Base-by-base conservation (phyloP, 2,113 vertebrate species). In the Cyanoderma ruficeps region DNA sequence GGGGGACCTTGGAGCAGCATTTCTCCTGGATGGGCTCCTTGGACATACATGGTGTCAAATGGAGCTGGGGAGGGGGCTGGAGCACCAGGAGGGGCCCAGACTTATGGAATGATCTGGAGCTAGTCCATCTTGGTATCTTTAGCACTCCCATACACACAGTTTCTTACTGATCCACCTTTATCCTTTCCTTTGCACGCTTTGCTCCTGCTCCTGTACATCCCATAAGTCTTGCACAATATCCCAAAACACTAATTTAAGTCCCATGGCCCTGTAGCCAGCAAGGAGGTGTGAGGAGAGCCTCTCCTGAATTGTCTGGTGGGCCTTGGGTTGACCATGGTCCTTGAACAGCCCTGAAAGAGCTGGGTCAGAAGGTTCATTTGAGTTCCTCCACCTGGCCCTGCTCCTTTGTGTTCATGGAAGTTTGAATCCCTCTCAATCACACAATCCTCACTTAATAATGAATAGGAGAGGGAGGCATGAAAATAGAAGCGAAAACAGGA, bases 41-140 rank as follows among this genome's bases (percentile, higher is more conserved):
- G 30, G 37, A 42, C 3, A 33, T 4, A 12, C 0, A 0, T 3
- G 8, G 23, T 25, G 39, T 46, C 15, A 4, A 30, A 75, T 2
- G 21, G 56, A 70, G n/a, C 23, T 61, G 59, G 14, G 49, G 30
- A 84, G 47, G 69, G 41, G 24, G 13, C 28, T 80, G 11, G 14
- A 72, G 41, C 49, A 53, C 9, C n/a, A 63, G 39, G 49, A 84
- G 14, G 22, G 5, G 20, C 7, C 24, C 20, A 78, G 19, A 9
- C 0, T 68, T 31, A 24, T 0, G 3, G 61, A 42, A 28, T 7
- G 46, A 41, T 4, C 44, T 64, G 33, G 33, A 52, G 8, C 22
- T 46, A 8, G 4, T 37, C 69, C 60, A 37, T 5, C 6, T n/a
- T 11, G 6, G 9, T 13, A 11, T 37, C 64, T 46, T 74, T 3